These are phyloP conservation scores for Leiothrix lutea DNA, from an alignment of 2,113 vertebrate species.

Conservation along the genomic window DNA sequence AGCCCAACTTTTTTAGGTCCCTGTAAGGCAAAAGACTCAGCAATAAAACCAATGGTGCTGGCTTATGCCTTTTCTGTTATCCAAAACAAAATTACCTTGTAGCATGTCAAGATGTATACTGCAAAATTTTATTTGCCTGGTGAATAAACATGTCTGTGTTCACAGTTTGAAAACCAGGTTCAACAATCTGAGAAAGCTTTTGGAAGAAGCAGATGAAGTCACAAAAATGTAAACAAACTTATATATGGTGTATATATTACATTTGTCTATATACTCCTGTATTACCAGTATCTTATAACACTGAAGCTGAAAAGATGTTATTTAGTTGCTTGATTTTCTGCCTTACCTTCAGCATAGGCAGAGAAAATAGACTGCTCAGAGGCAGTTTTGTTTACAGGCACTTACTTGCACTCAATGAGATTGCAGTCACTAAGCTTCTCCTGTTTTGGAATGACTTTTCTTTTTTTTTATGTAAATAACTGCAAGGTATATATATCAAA, in stretches of 20 bases:
- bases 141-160: not conserved
- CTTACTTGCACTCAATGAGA: not conserved
- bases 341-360: not conserved
- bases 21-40: not conserved
- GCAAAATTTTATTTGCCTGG: not conserved
- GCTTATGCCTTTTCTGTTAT: not conserved
- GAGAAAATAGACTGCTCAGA: slow-evolving; percentile 11
- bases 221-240: not conserved
- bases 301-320: not conserved
- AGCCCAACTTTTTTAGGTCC: fast-evolving
- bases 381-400: slow-evolving; percentile 1
- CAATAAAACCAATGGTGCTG: fast-evolving
- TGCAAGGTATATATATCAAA: not conserved
- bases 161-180: not conserved
- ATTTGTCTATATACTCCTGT: not conserved
- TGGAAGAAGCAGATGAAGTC: not conserved
- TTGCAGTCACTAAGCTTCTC: not conserved
- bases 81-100: not conserved
- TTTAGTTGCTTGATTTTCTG: not conserved
- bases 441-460: not conserved
- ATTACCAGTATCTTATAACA: not conserved
- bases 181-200: not conserved
- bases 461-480: slow-evolving; percentile 24
- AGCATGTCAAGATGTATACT: not conserved
- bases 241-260: not conserved